Conservation (phyloP, 1,140 invertebrate species). For the Oncopodura yosiiana region DNA sequence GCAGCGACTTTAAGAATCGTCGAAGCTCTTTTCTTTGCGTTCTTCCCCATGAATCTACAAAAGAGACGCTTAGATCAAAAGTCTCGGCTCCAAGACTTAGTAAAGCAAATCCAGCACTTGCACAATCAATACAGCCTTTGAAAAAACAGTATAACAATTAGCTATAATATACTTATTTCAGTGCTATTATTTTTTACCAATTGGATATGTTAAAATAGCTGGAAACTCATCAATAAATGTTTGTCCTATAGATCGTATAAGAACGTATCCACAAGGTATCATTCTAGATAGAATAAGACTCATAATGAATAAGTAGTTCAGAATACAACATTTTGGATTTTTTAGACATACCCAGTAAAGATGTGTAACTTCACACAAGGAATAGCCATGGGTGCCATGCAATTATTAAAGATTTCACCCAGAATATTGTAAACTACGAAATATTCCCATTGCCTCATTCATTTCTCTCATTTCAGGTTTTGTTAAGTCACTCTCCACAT, state of each 20-base stretch:
- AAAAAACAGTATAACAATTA: too few species aligned
- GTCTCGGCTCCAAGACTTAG: not conserved
- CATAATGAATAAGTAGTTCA: too few species aligned
- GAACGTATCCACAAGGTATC: conserved; percentile 14
- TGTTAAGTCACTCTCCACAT: conserved; percentile 2
- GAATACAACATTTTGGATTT: too few species aligned
- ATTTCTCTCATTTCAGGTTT: not conserved
- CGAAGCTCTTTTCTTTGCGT: conserved; percentile 8
- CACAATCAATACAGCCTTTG: not conserved
- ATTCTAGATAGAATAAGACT: not conserved
- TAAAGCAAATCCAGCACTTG: not conserved
- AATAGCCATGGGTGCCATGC: conserved; percentile 14
- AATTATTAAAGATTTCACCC: conserved; percentile 6
- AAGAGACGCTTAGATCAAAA: not conserved
- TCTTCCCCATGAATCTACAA: conserved; percentile 14
- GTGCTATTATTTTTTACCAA: too few species aligned
- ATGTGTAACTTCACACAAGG: conserved; percentile 8
- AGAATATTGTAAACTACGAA: conserved; percentile 4
- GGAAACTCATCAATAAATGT: conserved; percentile 13
- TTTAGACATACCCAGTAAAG: not conserved
- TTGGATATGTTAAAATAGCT: conserved; percentile 11
- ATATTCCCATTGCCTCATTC: not conserved
- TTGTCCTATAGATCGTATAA: conserved; percentile 9
- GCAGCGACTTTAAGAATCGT: conserved; percentile 4
- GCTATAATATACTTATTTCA: too few species aligned